phyloP scores from a whole-genome alignment of 2,113 vertebrate genomes.

The Naja naja region DNA sequence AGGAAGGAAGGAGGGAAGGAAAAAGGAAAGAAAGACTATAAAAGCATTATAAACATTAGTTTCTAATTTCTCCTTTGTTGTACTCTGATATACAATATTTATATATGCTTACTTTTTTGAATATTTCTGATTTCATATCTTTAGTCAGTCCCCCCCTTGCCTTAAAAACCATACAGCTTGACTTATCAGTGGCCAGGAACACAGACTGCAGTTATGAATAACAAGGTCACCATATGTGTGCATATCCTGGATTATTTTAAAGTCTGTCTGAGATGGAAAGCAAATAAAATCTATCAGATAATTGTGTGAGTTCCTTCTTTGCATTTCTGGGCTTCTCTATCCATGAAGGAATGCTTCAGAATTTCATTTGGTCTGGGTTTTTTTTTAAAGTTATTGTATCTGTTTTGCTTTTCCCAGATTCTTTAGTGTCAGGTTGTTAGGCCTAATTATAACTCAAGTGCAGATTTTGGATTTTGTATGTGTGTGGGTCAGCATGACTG shows the following conservation, averaged over 20 bases:
- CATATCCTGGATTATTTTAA: not conserved
- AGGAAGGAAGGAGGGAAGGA: not conserved
- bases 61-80: not conserved
- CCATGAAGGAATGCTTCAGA: not conserved
- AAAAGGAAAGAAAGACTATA: not conserved
- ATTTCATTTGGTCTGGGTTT: not conserved
- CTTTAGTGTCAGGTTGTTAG: not conserved
- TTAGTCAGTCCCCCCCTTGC: not conserved
- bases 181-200: not conserved
- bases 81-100: not conserved
- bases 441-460: not conserved
- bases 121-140: not conserved
- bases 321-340: not conserved
- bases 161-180: not conserved
- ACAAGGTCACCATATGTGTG: not conserved
- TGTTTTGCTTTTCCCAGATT: not conserved
- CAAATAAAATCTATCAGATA: not conserved
- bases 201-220: not conserved
- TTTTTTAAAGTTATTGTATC: not conserved
- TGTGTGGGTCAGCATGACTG: not conserved
- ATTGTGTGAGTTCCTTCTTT: not conserved
- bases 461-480: not conserved
- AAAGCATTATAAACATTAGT: not conserved
- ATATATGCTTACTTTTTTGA: not conserved
- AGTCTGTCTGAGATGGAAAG: not conserved